phyloP scores from a whole-genome alignment of 2,888 invertebrate species.

The Chironomus tentans region DNA sequence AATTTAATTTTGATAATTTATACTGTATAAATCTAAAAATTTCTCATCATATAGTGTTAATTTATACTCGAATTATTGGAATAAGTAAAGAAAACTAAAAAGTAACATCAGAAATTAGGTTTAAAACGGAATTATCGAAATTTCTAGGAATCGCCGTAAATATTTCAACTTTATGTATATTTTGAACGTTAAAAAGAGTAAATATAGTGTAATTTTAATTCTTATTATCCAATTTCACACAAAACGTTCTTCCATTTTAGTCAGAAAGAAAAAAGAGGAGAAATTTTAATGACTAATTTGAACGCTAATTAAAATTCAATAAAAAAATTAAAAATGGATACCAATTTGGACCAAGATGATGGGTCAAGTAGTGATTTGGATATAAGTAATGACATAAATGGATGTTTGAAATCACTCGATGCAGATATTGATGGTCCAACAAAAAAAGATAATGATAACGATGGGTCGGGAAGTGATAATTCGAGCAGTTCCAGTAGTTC shows the following conservation, averaged over 20 bases:
- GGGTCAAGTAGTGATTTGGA: slow-evolving; percentile 18
- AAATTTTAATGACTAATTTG: not conserved
- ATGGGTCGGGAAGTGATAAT: not conserved
- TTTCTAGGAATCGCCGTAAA: not conserved
- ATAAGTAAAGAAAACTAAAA: not conserved
- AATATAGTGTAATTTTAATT: not conserved
- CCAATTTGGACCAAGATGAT: slow-evolving; percentile 9
- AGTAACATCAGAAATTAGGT: not conserved
- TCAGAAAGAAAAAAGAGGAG: not conserved
- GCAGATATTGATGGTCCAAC: slow-evolving; percentile 19
- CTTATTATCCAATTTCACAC: not conserved
- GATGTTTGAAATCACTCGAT: slow-evolving; percentile 20
- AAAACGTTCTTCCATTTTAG: not conserved
- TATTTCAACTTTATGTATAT: not conserved
- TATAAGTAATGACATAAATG: slow-evolving; percentile 18
- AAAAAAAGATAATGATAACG: not conserved
- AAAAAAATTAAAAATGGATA: slow-evolving; percentile 25
- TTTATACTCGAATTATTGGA: not conserved
- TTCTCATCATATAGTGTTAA: not conserved
- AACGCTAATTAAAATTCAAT: slow-evolving; percentile 26
- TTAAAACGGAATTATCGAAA: not conserved
- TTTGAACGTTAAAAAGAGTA: not conserved
- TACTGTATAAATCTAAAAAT: not conserved
- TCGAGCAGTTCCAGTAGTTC: slow-evolving; percentile 17
- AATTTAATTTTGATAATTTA: not conserved